Conservation (phyloP, 2,888 invertebrate genomes). For the Anaspis maculata region DNA sequence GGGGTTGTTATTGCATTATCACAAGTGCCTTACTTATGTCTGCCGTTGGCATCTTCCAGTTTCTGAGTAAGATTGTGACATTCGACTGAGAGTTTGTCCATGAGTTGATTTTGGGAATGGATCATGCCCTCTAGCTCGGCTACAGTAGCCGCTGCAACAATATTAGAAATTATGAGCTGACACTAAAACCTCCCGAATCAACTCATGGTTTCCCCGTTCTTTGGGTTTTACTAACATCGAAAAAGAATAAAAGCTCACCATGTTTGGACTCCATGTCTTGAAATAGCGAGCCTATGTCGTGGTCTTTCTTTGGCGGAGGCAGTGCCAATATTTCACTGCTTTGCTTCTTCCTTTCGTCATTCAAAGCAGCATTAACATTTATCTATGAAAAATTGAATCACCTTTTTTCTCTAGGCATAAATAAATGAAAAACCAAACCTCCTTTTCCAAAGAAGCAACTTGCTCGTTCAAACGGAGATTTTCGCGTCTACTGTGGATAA, state of each 20-base stretch:
- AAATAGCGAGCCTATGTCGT: conserved; percentile 65
- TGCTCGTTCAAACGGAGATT: conserved; percentile 71
- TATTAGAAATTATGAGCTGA: conserved; percentile 15
- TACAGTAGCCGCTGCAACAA: conserved; percentile 76
- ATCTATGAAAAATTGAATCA: no score
- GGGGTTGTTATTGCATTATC: neutral
- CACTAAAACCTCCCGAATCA: conserved; percentile 29
- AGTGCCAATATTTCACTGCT: conserved; percentile 30
- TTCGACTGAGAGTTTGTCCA: conserved; percentile 84
- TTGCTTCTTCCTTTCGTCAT: conserved; percentile 34
- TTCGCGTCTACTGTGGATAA: conserved; percentile 72
- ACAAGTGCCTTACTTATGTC: conserved; percentile 70
- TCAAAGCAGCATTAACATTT: conserved; percentile 34
- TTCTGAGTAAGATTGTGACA: conserved; percentile 83
- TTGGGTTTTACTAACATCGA: conserved; percentile 3
- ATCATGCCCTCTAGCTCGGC: conserved; percentile 84
- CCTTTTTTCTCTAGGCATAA: no score
- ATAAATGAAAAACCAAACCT: no score
- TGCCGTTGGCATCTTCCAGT: conserved; percentile 80
- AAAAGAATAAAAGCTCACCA: conserved; percentile 49
- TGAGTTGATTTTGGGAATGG: conserved; percentile 85
- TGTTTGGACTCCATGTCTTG: conserved; percentile 77
- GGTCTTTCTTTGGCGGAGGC: conserved; percentile 45
- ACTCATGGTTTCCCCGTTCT: conserved; percentile 35
- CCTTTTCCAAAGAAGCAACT: conserved; percentile 70